Evolutionary conservation across 2,888 invertebrate genomes (phyloP).

Genomic region (Bursaphelenchus okinawaensis): DNA sequence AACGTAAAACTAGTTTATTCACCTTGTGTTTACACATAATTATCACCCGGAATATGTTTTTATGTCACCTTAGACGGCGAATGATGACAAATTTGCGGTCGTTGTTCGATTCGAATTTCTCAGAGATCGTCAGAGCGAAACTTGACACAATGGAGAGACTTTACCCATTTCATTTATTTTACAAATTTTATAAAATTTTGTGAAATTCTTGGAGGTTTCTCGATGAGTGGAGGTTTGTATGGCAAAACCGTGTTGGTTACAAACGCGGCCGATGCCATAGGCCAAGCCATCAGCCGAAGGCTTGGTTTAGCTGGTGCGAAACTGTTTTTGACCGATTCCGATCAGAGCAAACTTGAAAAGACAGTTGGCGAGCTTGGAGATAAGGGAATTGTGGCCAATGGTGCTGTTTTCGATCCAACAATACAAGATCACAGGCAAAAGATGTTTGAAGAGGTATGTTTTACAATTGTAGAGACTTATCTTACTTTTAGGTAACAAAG

Average conservation of each 20-base stretch:
- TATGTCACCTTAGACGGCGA: no score
- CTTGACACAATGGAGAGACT: neutral
- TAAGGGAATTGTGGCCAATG: conserved; percentile 21
- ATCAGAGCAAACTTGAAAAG: conserved; percentile 13
- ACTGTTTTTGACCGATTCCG: conserved; percentile 17
- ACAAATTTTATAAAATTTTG: neutral
- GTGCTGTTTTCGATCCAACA: conserved; percentile 21
- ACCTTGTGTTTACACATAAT: neutral
- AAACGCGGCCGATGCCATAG: conserved; percentile 1
- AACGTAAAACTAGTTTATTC: neutral
- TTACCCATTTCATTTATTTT: neutral
- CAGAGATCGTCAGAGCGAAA: no score
- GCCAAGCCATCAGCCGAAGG: conserved; percentile 34
- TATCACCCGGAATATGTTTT: neutral
- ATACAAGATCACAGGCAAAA: conserved; percentile 18
- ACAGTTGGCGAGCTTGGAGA: conserved; percentile 19
- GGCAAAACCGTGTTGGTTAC: conserved; percentile 10
- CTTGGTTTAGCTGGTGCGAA: conserved; percentile 37
- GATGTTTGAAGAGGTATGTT: conserved; percentile 24
- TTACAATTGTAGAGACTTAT: neutral
- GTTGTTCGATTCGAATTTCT: no score
- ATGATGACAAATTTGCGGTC: no score
- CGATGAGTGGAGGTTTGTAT: conserved; percentile 3
- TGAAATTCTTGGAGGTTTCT: neutral
- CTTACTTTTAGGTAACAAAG: conserved; percentile 24